A percentile compares a stretch with the other conserved stretches of the same genome.
These are phyloP conservation scores for Melanogrammus aeglefinus DNA, from an alignment of 2,797 vertebrate species.

Conservation along the genomic window DNA sequence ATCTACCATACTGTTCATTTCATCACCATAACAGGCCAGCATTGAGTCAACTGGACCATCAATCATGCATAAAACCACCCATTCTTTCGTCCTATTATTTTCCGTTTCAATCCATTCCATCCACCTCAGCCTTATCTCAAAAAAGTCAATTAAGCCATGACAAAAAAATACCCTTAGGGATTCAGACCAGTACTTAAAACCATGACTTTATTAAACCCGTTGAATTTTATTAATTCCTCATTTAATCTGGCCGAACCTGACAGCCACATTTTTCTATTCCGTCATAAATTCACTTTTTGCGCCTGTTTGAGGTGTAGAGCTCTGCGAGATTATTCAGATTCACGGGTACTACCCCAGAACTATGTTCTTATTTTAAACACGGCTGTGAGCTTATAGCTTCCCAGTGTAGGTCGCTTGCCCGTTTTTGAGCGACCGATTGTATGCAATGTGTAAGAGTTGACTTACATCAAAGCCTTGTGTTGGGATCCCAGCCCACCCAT, in stretches of 20 bases:
- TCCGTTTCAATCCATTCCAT: neutral
- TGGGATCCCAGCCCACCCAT: constrained; percentile 99
- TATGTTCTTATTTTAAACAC: neutral
- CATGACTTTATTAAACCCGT: too few species aligned
- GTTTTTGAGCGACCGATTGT: neutral
- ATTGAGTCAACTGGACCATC: neutral
- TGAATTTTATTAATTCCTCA: neutral
- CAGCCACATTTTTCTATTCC: neutral
- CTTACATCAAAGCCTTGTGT: constrained; percentile 98
- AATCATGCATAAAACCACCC: neutral
- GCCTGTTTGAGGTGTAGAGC: neutral
- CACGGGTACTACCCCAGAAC: neutral
- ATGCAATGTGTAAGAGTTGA: constrained; percentile 46
- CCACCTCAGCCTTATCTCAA: neutral
- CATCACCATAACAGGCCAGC: neutral
- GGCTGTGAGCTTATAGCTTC: neutral
- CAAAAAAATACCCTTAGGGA: neutral
- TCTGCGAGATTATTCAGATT: neutral
- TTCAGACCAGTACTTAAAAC: neutral
- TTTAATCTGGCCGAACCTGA: neutral
- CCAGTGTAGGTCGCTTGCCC: neutral
- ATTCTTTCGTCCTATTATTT: neutral
- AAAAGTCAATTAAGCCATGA: neutral
- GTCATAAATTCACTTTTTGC: neutral
- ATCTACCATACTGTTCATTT: too few species aligned